Evolutionary conservation across 2,888 invertebrate genomes (phyloP), one percentile per base, ranked within the genome.

Genomic region (Flexamia atlantica): DNA sequence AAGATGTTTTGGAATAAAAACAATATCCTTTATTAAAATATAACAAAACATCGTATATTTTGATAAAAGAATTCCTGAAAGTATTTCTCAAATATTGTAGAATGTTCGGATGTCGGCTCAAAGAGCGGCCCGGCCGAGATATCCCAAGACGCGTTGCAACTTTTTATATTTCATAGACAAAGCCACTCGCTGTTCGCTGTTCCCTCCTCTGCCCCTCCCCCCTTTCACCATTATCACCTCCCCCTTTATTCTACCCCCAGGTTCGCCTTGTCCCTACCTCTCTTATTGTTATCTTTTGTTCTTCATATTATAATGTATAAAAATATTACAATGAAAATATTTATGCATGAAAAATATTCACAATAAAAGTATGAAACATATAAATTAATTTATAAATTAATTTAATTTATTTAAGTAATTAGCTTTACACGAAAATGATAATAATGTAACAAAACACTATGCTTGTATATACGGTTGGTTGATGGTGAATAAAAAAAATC

Each of bases 91-190:
- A 53, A 1, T 53, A 20, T 53, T 20, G 1, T 23, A 53, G 64
- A 64, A 64, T 14, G 64, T 30, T 64, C 30, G 25, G 57, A 57
- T 2, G 2, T 64, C 64, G 25, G n/a, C 14, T 25, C 30, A 28
- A 28, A 28, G 64, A 25, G 14, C 64, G 14, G 60, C 14, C 17
- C 40, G 7, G 40, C 12, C 12, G n/a, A 14, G 10, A 9, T 60
- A 14, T 64, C 64, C 28, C 64, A 64, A 28, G 64, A 28, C 28
- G 30, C 64, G 30, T 25, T 64, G 64, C 30, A 64, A 64, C 28
- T 64, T 64, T 64, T 64, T 64, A 64, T 64, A 64, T 64, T 64
- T 64, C 30, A 64, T 64, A 64, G 64, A 64, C 64, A 64, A 64
- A 64, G 64, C 64, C 28, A 64, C 64, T 64, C 46, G 40, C 40